Evolutionary conservation across 2,113 vertebrate species (phyloP).

Genomic region (Aegotheles bennettii): DNA sequence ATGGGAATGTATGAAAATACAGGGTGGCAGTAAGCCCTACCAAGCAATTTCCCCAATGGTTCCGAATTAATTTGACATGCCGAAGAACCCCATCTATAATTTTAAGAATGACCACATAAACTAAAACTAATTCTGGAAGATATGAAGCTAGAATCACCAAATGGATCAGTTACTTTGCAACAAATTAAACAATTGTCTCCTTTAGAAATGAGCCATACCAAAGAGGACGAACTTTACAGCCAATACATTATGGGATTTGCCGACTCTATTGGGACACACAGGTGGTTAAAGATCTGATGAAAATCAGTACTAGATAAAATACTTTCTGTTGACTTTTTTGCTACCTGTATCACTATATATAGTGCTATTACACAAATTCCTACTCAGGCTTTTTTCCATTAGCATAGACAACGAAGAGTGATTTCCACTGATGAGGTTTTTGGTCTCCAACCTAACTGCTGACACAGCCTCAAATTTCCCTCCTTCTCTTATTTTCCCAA

Average conservation of each 20-base stretch:
- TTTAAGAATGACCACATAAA: not conserved
- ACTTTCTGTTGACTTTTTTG: not conserved
- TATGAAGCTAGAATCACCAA: not conserved
- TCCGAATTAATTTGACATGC: not conserved
- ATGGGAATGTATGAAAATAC: not conserved
- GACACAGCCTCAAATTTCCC: not conserved
- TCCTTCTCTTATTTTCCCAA: not conserved
- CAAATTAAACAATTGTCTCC: not conserved
- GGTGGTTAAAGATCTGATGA: not conserved
- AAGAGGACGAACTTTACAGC: not conserved
- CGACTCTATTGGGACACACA: not conserved
- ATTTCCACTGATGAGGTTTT: not conserved
- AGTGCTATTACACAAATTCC: not conserved
- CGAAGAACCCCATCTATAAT: not conserved
- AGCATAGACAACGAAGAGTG: not conserved
- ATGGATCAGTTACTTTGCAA: not conserved
- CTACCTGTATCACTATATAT: not conserved
- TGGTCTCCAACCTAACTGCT: not conserved
- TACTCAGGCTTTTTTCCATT: not conserved
- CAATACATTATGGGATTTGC: accelerated
- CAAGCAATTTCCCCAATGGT: not conserved
- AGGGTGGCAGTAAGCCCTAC: not conserved
- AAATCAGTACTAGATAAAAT: not conserved
- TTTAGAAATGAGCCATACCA: not conserved
- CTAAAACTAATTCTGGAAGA: not conserved